Base-by-base conservation (phyloP, 2,888 invertebrate species). In the Callyntrura sp. region DNA sequence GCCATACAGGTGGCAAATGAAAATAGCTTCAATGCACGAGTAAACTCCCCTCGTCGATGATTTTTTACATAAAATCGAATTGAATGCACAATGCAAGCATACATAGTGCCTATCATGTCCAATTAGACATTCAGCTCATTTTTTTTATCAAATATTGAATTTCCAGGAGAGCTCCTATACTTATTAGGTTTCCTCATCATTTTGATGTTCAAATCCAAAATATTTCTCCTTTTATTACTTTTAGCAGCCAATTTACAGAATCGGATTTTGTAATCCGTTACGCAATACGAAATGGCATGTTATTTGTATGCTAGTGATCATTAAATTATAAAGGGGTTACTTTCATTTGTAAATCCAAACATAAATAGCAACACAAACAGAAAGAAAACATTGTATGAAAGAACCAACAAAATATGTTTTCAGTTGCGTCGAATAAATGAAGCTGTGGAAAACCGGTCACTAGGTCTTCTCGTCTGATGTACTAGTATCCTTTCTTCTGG, bases 361-460 rank as follows among this genome's bases (percentile, higher is more conserved):
- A 55, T 76, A 76, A 55, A 76, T 45, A 51, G 25, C 25, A 12
- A 6, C n/a, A 25, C 23, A 48, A 8, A 45, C n/a, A 23, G 25
- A 51, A 51, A 25, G 28, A 28, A 25, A 76, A 48, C 17, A 25
- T 25, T 25, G 51, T 76, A 17, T 51, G 76, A 48, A 76, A 76
- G 51, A 25, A 51, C 17, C 12, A n/a, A 12, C 8, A 1, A 23
- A 73, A 51, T 76, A 23, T 11, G 11, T 48, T 73, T n/a, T 55
- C 14, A 25, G 12, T 55, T 25, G 79, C 8, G 55, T 17, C 57
- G 60, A 60, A 43, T 35, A 35, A 60, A 60, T 60, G 62, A 43
- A 81, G 45, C 48, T 62, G n/a, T 45, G 83, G 43, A 51, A 82
- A 83, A 51, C 65, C 68, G 83, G 83, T 83, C 83, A 83, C 48